phyloP scores from a whole-genome alignment of 2,888 invertebrate species.

The Conomelus anceps region DNA sequence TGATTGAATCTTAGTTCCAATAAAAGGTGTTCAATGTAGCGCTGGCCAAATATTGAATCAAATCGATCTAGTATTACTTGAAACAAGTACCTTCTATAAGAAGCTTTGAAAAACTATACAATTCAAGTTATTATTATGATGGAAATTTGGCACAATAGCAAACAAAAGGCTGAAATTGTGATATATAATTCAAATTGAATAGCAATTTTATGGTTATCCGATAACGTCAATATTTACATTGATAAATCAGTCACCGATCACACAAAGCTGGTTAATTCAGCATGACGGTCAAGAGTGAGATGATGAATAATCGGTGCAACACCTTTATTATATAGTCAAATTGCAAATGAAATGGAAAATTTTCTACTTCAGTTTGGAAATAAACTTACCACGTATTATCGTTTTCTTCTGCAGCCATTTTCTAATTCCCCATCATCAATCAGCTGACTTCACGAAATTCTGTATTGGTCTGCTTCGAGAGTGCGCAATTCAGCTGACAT shows the following conservation, averaged over 20 bases:
- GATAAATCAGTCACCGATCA: neutral
- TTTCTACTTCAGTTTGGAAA: conserved; percentile 14
- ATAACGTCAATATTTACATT: neutral
- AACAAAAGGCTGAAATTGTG: no score
- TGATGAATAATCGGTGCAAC: neutral
- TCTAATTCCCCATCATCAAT: conserved; percentile 32
- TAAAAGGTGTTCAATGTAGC: no score
- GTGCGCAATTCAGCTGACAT: neutral
- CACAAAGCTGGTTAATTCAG: neutral
- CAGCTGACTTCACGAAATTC: conserved; percentile 6
- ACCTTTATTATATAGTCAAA: neutral
- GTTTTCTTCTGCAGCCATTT: conserved; percentile 50
- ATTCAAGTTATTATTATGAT: no score
- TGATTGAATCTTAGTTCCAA: no score
- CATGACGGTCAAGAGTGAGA: neutral
- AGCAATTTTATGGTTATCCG: neutral
- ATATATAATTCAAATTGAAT: no score
- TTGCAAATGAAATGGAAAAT: neutral
- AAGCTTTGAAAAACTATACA: no score
- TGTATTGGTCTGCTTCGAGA: neutral
- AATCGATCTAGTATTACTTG: no score
- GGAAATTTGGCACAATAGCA: no score
- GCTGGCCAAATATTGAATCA: no score
- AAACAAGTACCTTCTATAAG: no score
- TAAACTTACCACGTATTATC: conserved; percentile 31